Percentiles rank a stretch among this genome's conserved stretches.
Evolutionary conservation across 2,888 invertebrate species (phyloP).

Genomic region (Cheilosia scutellata): DNA sequence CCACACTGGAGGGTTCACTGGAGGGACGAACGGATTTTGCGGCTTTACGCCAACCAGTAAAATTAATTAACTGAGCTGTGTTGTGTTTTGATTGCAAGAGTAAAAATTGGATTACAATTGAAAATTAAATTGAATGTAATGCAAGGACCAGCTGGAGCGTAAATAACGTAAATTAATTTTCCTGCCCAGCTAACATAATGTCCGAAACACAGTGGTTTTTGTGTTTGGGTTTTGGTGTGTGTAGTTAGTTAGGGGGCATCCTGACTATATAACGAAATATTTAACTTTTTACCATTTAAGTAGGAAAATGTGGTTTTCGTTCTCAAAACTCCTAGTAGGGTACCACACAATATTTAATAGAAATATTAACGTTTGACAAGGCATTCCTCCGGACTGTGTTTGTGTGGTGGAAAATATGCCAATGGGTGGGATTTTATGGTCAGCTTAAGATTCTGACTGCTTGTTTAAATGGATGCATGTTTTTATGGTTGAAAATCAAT

Average conservation of each 20-base stretch:
- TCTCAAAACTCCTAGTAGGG: too few species aligned
- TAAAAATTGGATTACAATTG: slow-evolving; percentile 70
- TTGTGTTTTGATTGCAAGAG: slow-evolving; percentile 57
- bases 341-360: too few species aligned
- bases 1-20: not conserved
- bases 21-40: slow-evolving; percentile 40
- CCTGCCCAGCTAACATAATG: not conserved
- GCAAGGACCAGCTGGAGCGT: slow-evolving; percentile 40
- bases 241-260: too few species aligned
- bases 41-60: slow-evolving; percentile 48
- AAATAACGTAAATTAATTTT: slow-evolving; percentile 63
- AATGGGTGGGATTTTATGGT: too few species aligned
- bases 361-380: too few species aligned
- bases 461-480: too few species aligned
- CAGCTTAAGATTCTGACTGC: too few species aligned
- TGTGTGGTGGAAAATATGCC: too few species aligned
- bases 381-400: too few species aligned
- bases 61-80: slow-evolving; percentile 59
- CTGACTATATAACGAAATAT: not conserved
- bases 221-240: not conserved
- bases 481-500: too few species aligned
- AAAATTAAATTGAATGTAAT: slow-evolving; percentile 70
- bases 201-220: too few species aligned
- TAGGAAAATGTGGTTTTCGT: not conserved
- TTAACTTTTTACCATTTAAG: slow-evolving; percentile 3